Evolutionary conservation across 2,113 vertebrate genomes (phyloP), one percentile per base, ranked within the genome.

Genomic region (Carlito syrichta): DNA sequence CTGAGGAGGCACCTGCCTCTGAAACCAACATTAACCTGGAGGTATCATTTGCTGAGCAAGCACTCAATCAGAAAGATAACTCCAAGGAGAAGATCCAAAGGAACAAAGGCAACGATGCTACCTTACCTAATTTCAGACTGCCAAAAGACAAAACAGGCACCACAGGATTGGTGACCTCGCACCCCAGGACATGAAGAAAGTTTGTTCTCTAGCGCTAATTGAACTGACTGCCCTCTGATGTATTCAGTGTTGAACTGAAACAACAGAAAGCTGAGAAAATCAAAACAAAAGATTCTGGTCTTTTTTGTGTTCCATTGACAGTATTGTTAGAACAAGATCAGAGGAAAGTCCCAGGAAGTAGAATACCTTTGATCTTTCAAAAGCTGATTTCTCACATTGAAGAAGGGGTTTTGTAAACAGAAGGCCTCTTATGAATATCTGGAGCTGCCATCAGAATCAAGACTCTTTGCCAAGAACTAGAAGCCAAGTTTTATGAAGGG

Each of bases 11-110:
- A 23, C 94, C 87, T 0, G 76, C 98, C 89, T 95, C 87, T 0
- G 99, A 99, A 98, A 99, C 99, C 0, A 99, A 99, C 78, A 99
- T 99, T 92, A 99, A 99, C 95, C 97, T 99, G 85, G 99, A 99
- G 88, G 99, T 99, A 95, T 98, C 99, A 0, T 99, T 99, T 98
- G 98, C 99, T 8, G 99, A 99, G 92, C 99, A 99, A 98, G 99
- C 99, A 4, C 98, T 99, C 96, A 98, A 96, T 97, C 98, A 99
- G 97, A 99, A 98, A 98, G 99, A 99, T 14, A 98, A 82, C 91
- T 94, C 98, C 95, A 98, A 94, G 97, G 98, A 97, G 95, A 98
- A 79, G 79, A 91, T 40, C 54, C 98, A 92, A 74, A 98, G 77
- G 97, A 96, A n/a, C 76, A 98, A 97, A 96, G 96, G 98, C 6